These are phyloP conservation scores for Netelia inedita DNA, from an alignment of 2,888 invertebrate species.

Conservation along the genomic window DNA sequence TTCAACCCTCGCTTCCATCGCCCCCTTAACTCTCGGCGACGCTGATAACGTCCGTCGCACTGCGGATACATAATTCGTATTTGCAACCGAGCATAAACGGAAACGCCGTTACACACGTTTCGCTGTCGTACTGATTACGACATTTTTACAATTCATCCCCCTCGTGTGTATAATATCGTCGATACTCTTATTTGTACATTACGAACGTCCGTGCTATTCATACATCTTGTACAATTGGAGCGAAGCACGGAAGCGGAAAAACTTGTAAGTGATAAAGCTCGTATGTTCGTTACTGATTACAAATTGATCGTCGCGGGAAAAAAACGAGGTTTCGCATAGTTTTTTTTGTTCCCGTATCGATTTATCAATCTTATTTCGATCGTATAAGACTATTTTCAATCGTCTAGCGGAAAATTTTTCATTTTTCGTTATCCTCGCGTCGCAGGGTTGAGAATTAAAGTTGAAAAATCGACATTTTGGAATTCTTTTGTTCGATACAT, in stretches of 20 bases:
- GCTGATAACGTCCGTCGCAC: constrained; percentile 51
- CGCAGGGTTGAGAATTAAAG: no score
- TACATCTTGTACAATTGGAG: constrained; percentile 48
- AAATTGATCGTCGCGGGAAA: background rate
- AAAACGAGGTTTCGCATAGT: background rate
- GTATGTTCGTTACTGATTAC: background rate
- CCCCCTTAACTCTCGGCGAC: background rate
- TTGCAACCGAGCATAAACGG: constrained; percentile 66
- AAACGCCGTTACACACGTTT: constrained; percentile 55
- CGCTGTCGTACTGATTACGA: constrained; percentile 52
- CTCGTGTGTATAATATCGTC: background rate
- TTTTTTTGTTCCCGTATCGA: no score
- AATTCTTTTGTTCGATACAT: no score
- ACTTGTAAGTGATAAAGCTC: background rate
- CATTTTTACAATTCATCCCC: background rate
- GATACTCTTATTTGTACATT: constrained; percentile 34
- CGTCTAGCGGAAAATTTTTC: no score
- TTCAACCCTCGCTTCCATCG: constrained; percentile 29
- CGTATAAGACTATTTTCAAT: no score
- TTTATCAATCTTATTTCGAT: no score
- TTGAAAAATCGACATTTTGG: no score
- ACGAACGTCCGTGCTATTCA: background rate
- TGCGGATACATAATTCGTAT: constrained; percentile 68
- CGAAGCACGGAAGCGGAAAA: constrained; percentile 22
- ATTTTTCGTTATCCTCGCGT: no score